phyloP scores from a whole-genome alignment of 1,140 invertebrate species.

The Riptortus pedestris region DNA sequence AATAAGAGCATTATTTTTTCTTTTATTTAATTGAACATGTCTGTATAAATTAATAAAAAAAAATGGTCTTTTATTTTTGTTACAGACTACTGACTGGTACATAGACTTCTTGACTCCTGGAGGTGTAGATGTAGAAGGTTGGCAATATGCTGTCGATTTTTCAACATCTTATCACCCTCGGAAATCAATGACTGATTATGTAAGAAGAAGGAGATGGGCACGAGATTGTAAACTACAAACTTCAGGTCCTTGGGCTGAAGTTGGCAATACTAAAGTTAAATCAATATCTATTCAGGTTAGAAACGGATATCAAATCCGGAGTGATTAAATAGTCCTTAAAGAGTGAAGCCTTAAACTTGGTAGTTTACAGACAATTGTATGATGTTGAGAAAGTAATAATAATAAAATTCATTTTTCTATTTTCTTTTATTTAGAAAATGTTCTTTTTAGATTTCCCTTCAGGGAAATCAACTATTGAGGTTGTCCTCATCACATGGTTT shows the following conservation, averaged over 20 bases:
- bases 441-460: too few species aligned
- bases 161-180: constrained; percentile 71
- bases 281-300: constrained; percentile 66
- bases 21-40: too few species aligned
- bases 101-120: constrained; percentile 78
- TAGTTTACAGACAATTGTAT: background rate
- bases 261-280: constrained; percentile 70
- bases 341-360: background rate
- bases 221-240: constrained; percentile 67
- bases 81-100: constrained; percentile 74
- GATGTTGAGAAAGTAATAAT: too few species aligned
- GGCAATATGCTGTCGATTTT: constrained; percentile 90
- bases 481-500: too few species aligned
- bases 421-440: too few species aligned
- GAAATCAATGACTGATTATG: constrained; percentile 79
- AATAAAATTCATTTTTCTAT: background rate
- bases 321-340: background rate
- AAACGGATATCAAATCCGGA: too few species aligned
- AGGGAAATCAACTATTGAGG: too few species aligned
- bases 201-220: constrained; percentile 72
- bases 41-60: too few species aligned
- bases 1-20: too few species aligned
- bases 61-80: background rate
- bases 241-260: constrained; percentile 76
- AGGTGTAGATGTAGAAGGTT: constrained; percentile 81